Percentiles rank a stretch among this genome's conserved stretches.
phyloP scores from a whole-genome alignment of 2,797 vertebrate genomes.

The Sternotherus odoratus region DNA sequence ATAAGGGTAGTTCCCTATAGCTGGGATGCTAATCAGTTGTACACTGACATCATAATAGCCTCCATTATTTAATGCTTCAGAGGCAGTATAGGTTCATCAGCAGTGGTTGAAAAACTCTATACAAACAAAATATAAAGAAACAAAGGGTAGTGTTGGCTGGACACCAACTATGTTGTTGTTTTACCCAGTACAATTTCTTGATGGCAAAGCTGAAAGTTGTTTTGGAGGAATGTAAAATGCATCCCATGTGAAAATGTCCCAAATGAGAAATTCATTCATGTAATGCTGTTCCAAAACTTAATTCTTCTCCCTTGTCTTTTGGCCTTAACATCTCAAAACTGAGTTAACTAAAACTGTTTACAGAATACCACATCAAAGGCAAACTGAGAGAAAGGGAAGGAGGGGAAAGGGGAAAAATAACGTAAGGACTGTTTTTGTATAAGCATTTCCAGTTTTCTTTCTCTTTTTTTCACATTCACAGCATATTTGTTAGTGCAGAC shows the following conservation, averaged over 20 bases:
- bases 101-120: neutral
- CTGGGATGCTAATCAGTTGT: neutral
- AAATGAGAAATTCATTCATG: slow-evolving; percentile 38
- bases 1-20: neutral
- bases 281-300: slow-evolving; percentile 8
- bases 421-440: neutral
- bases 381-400: neutral
- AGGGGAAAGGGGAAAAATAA: neutral
- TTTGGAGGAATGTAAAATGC: slow-evolving; percentile 20
- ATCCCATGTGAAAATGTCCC: slow-evolving; percentile 8
- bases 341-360: neutral
- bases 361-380: slow-evolving; percentile 54
- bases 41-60: neutral
- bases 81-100: neutral
- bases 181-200: neutral
- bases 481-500: slow-evolving; percentile 40
- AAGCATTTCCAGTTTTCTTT: slow-evolving; percentile 7
- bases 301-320: slow-evolving; percentile 44
- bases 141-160: neutral
- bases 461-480: slow-evolving; percentile 19
- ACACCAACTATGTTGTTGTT: neutral
- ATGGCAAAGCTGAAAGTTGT: neutral
- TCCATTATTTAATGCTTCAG: neutral
- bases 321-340: neutral
- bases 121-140: neutral